Conservation (phyloP, 2,797 vertebrate genomes). For the Melanotaenia maccullochi region DNA sequence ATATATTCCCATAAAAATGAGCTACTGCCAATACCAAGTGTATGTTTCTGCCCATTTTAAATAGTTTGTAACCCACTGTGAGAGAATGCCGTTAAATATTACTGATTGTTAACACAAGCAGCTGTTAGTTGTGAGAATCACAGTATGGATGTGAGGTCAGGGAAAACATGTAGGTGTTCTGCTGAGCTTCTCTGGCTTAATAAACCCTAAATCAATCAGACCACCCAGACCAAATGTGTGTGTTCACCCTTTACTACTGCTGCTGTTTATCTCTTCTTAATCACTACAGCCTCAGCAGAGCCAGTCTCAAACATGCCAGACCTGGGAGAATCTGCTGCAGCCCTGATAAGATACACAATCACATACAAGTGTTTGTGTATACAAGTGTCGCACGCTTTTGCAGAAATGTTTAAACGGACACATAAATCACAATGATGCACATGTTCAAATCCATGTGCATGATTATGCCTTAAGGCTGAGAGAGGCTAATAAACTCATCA, state of each 20-base stretch:
- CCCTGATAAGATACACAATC: constrained; percentile 57
- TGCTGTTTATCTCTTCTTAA: constrained; percentile 54
- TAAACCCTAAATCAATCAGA: constrained; percentile 16
- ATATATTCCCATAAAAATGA: neutral
- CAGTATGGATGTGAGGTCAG: neutral
- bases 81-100: neutral
- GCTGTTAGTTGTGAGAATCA: neutral
- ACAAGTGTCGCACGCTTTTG: neutral
- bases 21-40: neutral
- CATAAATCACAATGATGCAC: neutral
- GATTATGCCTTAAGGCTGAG: constrained; percentile 5
- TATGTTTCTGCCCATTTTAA: neutral
- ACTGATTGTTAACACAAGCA: neutral
- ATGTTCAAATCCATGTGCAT: neutral
- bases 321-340: constrained; percentile 35
- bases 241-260: constrained; percentile 19
- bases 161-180: neutral
- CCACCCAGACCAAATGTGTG: neutral
- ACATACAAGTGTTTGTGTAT: constrained; percentile 12
- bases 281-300: constrained; percentile 35
- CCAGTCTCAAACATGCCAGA: constrained; percentile 44
- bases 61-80: neutral
- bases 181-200: constrained; percentile 2
- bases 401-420: neutral
- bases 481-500: constrained; percentile 39